Conservation (phyloP, 2,888 invertebrate genomes). For the Leptothorax acervorum region DNA sequence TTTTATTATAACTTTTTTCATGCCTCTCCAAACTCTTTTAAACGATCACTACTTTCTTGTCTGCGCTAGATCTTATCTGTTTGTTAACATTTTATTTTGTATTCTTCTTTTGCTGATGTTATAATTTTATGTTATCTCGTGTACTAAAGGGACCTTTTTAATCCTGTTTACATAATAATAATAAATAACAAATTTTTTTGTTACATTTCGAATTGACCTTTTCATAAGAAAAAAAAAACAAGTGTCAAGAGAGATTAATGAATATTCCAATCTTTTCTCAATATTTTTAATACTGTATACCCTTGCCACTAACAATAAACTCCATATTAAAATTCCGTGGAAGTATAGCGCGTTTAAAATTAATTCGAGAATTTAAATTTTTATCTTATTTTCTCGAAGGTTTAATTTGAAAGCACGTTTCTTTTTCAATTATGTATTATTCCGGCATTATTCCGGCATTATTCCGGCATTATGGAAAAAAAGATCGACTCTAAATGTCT, state of each 20-base stretch:
- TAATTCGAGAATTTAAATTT: background rate
- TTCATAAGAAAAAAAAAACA: background rate
- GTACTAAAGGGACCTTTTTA: no score
- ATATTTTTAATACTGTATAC: background rate
- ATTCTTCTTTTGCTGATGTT: no score
- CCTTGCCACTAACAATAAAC: background rate
- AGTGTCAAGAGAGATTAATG: background rate
- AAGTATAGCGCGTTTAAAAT: background rate
- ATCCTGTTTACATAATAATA: no score
- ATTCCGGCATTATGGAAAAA: background rate
- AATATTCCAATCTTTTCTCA: background rate
- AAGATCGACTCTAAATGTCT: background rate
- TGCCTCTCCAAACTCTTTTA: no score
- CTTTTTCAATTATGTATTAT: background rate
- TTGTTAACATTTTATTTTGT: no score
- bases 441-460: background rate
- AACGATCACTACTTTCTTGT: no score
- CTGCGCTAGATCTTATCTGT: no score
- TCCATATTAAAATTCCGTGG: constrained; percentile 7
- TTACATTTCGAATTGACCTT: background rate
- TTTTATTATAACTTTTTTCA: background rate
- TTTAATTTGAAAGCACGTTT: background rate
- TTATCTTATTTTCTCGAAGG: background rate
- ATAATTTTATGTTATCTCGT: no score
- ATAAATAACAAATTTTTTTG: background rate